Base-by-base conservation (phyloP, 92 coral and sea anemone genomes). In the Palythoa heliodiscus region DNA sequence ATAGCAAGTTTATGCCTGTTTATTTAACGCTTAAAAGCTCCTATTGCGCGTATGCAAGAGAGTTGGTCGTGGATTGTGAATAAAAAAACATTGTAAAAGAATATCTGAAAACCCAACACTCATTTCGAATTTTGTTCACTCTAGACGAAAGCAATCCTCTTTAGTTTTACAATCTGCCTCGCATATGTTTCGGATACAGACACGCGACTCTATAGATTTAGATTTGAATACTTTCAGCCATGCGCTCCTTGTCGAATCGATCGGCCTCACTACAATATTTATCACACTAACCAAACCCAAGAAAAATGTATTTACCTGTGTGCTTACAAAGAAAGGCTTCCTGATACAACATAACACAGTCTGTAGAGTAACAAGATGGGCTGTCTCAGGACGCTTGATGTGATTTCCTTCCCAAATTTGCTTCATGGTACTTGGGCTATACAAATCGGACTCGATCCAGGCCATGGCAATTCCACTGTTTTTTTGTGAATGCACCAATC, bases 381-480 rank as follows among this genome's bases (percentile, higher is more conserved):
- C 88, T 47, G 88, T 73, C 60, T 85, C 88, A 17, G 70, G 83
- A 20, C 83, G 58, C 82, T 75, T 85, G 67, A 85, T 52, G 81
- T 85, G 83, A 29, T 74, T 74, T 39, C 83, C 88, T 37, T 85
- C 80, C 53, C 74, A 24, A 38, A 85, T 85, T 48, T 85, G 88
- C 73, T 74, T 85, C 39, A 85, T 83, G 29, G 88, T 85, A 20
- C 70, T 54, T 38, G 88, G 83, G 57, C 88, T 71, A 74, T 74
- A 82, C 54, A 85, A 39, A 15, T 85, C 88, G 50, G 88, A 72
- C 29, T 85, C 82, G 47, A 85, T 73, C 88, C 88, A 85, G 19
- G 64, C 48, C 87, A 83, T 53, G 80, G 58, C 88, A 85, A 85
- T 50, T 16, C 88, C 87, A 37, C 88, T 85, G 88, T n/a, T 75